phyloP scores from a whole-genome alignment of 2,888 invertebrate species.

The Anticlea derivata region DNA sequence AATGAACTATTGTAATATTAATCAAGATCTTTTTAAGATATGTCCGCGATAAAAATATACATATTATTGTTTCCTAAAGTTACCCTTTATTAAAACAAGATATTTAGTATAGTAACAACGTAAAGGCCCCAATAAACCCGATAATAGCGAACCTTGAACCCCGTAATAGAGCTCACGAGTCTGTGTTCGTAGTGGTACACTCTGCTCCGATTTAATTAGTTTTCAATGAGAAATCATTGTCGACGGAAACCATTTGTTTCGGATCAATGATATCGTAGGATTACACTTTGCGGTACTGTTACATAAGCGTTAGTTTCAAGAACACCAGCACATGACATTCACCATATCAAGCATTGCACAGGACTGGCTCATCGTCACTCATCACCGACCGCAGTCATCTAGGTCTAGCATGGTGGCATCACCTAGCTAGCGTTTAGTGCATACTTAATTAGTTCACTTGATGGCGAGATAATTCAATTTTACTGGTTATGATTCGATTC shows the following conservation, averaged over 20 bases:
- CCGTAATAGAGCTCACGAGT: constrained; percentile 34
- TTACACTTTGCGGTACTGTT: constrained; percentile 31
- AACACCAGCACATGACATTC: constrained; percentile 76
- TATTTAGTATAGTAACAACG: constrained; percentile 5
- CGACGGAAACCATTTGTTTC: constrained; percentile 33
- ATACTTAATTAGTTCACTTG: constrained; percentile 54
- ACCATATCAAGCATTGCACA: constrained; percentile 80
- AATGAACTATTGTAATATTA: no score
- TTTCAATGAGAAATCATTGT: constrained; percentile 38
- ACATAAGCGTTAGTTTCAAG: constrained; percentile 46
- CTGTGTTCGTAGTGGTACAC: constrained; percentile 27
- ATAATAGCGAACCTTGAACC: constrained; percentile 43
- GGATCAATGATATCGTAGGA: constrained; percentile 35
- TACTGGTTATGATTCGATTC: constrained; percentile 53
- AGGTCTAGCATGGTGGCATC: constrained; percentile 78
- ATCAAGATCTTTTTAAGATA: no score
- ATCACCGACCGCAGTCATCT: constrained; percentile 72
- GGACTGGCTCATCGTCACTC: constrained; percentile 73
- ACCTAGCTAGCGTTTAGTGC: constrained; percentile 78
- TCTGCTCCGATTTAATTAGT: constrained; percentile 33
- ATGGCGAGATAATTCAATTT: constrained; percentile 43
- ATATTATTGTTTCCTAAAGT: neutral
- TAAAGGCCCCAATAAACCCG: constrained; percentile 31
- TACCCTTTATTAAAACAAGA: constrained; percentile 4
- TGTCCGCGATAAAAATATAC: neutral